phyloP scores from a whole-genome alignment of 1,140 invertebrate genomes.

The Zaprionus davidi region DNA sequence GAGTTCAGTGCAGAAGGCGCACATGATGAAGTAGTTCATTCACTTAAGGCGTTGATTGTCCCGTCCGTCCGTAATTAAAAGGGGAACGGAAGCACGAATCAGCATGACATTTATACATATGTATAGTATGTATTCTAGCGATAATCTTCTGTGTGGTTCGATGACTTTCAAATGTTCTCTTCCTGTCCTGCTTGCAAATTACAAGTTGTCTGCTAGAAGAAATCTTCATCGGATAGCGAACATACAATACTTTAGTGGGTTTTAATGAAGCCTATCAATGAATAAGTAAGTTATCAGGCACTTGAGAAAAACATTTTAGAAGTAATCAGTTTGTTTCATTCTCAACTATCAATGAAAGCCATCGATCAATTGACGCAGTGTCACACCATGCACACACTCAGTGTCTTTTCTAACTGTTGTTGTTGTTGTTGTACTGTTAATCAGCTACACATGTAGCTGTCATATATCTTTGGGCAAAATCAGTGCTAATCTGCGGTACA shows the following conservation, averaged over 20 bases:
- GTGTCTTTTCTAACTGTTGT: not conserved
- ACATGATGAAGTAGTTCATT: slow-evolving; percentile 26
- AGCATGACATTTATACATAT: not conserved
- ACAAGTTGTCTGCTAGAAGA: not conserved
- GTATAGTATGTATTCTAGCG: not conserved
- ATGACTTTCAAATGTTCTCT: not conserved
- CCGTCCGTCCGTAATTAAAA: not conserved
- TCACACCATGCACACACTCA: not conserved
- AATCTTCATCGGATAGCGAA: slow-evolving; percentile 14
- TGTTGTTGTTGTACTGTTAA: slow-evolving; percentile 9
- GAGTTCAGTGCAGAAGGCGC: not conserved
- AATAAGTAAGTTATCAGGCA: slow-evolving; percentile 19
- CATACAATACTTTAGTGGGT: slow-evolving; percentile 6
- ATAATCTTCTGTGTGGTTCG: not conserved
- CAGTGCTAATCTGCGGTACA: slow-evolving; percentile 44
- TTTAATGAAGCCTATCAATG: slow-evolving; percentile 34
- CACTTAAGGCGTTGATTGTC: not conserved
- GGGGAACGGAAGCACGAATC: not conserved
- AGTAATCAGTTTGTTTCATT: slow-evolving; percentile 11
- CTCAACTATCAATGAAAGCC: slow-evolving; percentile 23
- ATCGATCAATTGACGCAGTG: slow-evolving; percentile 42
- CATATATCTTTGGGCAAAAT: slow-evolving; percentile 48
- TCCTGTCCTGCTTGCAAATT: not conserved
- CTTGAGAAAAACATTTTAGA: slow-evolving; percentile 19
- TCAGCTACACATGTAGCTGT: slow-evolving; percentile 23